phyloP scores from a whole-genome alignment of 2,888 invertebrate species.

The Hyles lineata region DNA sequence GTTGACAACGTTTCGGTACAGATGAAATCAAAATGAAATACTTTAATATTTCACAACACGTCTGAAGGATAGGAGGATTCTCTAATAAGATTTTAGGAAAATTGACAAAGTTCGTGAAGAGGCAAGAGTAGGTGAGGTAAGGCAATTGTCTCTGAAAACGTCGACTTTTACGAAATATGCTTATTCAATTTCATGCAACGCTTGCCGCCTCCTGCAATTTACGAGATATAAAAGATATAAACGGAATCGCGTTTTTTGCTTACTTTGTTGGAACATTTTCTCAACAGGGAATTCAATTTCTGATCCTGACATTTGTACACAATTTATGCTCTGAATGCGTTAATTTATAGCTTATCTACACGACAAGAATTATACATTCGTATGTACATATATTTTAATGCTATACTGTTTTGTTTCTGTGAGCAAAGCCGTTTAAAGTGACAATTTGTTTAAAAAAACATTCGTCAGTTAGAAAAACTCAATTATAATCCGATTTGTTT shows the following conservation, averaged over 20 bases:
- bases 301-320: slow-evolving; percentile 75
- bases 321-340: slow-evolving; percentile 66
- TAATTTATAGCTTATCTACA: slow-evolving; percentile 22
- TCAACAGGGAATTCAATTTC: slow-evolving; percentile 83
- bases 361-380: no score
- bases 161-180: slow-evolving; percentile 85
- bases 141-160: slow-evolving; percentile 85
- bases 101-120: slow-evolving; percentile 84
- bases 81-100: slow-evolving; percentile 82
- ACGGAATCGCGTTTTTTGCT: slow-evolving; percentile 85
- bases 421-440: not conserved
- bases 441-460: slow-evolving; percentile 47
- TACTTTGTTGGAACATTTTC: slow-evolving; percentile 84
- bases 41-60: slow-evolving; percentile 59
- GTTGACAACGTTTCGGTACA: slow-evolving; percentile 37
- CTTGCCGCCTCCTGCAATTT: slow-evolving; percentile 85
- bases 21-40: slow-evolving; percentile 45
- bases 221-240: slow-evolving; percentile 85
- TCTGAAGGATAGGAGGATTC: slow-evolving; percentile 68
- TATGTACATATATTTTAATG: not conserved
- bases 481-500: slow-evolving; percentile 83
- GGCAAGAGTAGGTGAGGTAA: slow-evolving; percentile 84
- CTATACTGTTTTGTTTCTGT: not conserved
- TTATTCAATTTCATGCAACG: slow-evolving; percentile 86
- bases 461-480: slow-evolving; percentile 76